Percentiles rank a stretch among this genome's conserved stretches.
phyloP scores from a whole-genome alignment of 2,888 invertebrate genomes.

The Latrodectus elegans region DNA sequence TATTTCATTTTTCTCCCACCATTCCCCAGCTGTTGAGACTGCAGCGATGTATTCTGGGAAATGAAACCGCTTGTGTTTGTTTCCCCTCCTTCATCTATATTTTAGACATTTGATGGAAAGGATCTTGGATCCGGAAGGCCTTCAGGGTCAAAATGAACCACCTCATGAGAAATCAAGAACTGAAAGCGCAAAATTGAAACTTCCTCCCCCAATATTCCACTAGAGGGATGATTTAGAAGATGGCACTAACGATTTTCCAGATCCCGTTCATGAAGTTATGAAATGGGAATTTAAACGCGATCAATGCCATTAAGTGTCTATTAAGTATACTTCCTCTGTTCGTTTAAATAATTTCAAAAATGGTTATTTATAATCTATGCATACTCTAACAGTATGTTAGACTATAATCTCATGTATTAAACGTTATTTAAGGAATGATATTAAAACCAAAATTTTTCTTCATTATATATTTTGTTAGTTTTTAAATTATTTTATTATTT shows the following conservation, averaged over 20 bases:
- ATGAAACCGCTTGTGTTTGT: conserved; percentile 12
- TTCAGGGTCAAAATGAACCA: conserved; percentile 34
- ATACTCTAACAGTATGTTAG: too few relatives aligned
- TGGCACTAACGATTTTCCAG: conserved; percentile 5
- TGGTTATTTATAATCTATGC: too few relatives aligned
- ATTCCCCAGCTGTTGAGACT: background rate
- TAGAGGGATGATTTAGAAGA: conserved; percentile 2
- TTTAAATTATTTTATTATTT: too few relatives aligned
- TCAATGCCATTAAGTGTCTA: too few relatives aligned
- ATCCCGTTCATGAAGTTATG: background rate
- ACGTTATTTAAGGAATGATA: too few relatives aligned
- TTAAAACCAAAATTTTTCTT: too few relatives aligned
- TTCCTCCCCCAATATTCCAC: background rate
- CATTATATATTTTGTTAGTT: too few relatives aligned
- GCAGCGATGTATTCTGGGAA: conserved; percentile 21
- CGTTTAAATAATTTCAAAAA: too few relatives aligned
- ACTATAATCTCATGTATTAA: too few relatives aligned
- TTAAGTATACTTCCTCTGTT: too few relatives aligned
- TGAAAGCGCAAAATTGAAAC: conserved; percentile 21
- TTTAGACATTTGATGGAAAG: conserved; percentile 30
- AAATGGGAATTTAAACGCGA: too few relatives aligned
- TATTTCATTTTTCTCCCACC: background rate
- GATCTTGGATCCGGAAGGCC: conserved; percentile 23
- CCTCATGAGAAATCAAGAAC: conserved; percentile 36
- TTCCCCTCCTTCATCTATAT: conserved; percentile 47